Base-by-base conservation (phyloP, 2,888 invertebrate genomes). In the Pelosia muscerda region DNA sequence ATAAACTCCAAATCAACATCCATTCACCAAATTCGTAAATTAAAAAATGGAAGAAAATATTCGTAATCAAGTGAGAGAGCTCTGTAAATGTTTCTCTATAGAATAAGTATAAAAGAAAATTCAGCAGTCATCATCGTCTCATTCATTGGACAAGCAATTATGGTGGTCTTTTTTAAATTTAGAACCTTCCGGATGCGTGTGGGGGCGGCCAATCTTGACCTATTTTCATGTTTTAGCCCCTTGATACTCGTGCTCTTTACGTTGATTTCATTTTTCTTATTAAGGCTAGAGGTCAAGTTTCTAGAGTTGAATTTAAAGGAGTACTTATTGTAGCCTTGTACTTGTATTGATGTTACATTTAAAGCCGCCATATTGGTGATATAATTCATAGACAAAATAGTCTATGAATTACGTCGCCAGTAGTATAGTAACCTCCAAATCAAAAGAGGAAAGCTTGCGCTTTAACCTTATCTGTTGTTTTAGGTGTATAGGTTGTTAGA, bases 121-220 rank as follows among this genome's bases (percentile, higher is more conserved):
- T 49, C 19, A 49, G 25, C 42, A 49, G 42, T 68, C 67, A 26
- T 53, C 53, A 77, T 69, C 72, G 60, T 57, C 68, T 69, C 66
- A 69, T 78, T 78, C 71, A 75, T 65, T 66, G 67, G 69, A 64
- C 72, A 69, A 72, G 79, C 74, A 77, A 77, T 75, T 73, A 68
- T 66, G 66, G 66, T 54, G 65, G 68, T 63, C 63, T 71, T 74
- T 76, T 79, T 81, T 74, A 71, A 78, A 77, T 80, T 81, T 70
- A 66, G 78, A 77, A 71, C 72, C 74, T 79, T 65, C 60, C 55
- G 63, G 75, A 70, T 78, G 76, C 81, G 83, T 80, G 83, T 74
- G 60, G 72, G 68, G 72, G 68, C 67, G 67, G 23, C 25, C n/a
- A 61, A 62, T 73, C 80, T 82, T 83, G 84, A 83, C 84, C 84